Evolutionary conservation across 2,888 invertebrate species (phyloP), one percentile per base, ranked within the genome.

Genomic region (Nomada hirtipes): DNA sequence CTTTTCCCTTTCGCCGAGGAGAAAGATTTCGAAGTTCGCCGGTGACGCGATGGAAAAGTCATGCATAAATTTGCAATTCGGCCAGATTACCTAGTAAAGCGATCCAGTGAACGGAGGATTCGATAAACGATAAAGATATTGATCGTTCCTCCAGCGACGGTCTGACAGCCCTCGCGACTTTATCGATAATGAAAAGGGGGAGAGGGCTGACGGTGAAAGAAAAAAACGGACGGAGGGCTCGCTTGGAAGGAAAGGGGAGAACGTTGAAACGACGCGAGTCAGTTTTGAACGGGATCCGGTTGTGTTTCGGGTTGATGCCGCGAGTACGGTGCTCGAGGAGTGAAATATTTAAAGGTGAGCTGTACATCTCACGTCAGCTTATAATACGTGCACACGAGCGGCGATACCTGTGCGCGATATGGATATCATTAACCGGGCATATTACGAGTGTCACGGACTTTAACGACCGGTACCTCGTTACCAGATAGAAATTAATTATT

Each of bases 401-500:
- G 53, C 69, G 76, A 73, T 70, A 63, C 59, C 71, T 71, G 57
- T 42, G 23, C 59, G 23, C 79, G 84, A 81, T 86, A 86, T 76
- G 86, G 86, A 82, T 88, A 88, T 87, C 88, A 86, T 88, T 88
- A 88, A 88, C 87, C 80, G 64, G 80, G 69, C 82, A 79, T 84
- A 87, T 88, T 88, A 87, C 87, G 80, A 86, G 80, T 88, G 88
- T 88, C 88, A 87, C 69, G 86, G 83, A 87, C 84, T 88, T 88
- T 88, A 88, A 88, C 84, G 86, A 82, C 87, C 83, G 76, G 79
- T 65, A 80, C 74, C 88, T 88, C 88, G 85, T 85, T 88, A 84
- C 83, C 81, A 64, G 84, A 87, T 88, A 84, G 87, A 73, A 88
- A 88, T 88, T 88, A 88, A 88, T 88, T 88, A 88, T 88, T 88